A percentile compares a stretch with the other conserved stretches of the same genome.
phyloP scores from a whole-genome alignment of 1,140 invertebrate species.

The Dermatophagoides farinae region DNA sequence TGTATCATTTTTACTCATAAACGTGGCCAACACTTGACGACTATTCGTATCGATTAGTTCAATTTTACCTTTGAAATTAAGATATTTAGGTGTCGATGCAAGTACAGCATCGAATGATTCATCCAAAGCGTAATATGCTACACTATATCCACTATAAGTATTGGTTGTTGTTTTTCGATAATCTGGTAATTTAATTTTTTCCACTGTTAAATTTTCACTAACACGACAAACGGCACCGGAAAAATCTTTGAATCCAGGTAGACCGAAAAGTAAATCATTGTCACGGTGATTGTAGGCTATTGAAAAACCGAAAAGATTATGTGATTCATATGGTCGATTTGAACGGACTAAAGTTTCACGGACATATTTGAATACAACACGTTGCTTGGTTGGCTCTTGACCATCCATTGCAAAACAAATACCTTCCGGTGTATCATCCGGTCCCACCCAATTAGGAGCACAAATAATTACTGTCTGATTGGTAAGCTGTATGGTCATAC shows the following conservation, averaged over 20 bases:
- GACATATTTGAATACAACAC: neutral
- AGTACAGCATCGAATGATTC: neutral
- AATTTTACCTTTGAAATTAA: slow-evolving; percentile 3
- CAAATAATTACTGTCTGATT: neutral
- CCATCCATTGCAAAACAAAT: neutral
- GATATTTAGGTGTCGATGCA: neutral
- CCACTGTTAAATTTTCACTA: neutral
- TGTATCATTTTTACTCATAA: neutral
- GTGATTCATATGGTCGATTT: slow-evolving; percentile 4
- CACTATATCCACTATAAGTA: neutral
- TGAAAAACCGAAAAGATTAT: slow-evolving; percentile 1
- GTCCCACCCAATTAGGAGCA: slow-evolving; percentile 1
- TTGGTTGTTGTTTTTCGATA: neutral
- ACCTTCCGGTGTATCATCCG: neutral
- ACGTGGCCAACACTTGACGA: neutral
- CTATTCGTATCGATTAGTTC: neutral
- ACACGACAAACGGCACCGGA: neutral
- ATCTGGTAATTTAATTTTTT: neutral
- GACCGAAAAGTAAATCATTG: neutral
- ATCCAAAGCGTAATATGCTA: neutral
- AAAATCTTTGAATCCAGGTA: slow-evolving; percentile 5
- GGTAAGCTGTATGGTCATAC: neutral
- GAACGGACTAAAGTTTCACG: neutral
- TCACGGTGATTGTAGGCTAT: neutral
- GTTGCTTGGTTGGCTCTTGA: neutral